phyloP scores from a whole-genome alignment of 2,888 invertebrate genomes.

The Synanthedon tipuliformis region DNA sequence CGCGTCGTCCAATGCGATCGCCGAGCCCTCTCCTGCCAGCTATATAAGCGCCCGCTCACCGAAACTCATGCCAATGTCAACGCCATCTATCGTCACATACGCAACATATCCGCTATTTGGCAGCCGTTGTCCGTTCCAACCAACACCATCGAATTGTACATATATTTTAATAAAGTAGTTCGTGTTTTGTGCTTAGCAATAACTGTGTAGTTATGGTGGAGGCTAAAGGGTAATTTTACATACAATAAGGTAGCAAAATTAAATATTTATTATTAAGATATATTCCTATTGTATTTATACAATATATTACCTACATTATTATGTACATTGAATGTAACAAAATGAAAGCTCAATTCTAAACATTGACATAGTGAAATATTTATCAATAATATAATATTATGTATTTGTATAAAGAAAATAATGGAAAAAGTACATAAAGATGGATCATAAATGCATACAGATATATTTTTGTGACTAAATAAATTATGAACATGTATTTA shows the following conservation, averaged over 20 bases:
- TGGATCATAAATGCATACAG: background rate
- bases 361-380: background rate
- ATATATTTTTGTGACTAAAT: background rate
- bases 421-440: background rate
- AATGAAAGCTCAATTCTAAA: conserved; percentile 52
- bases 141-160: conserved; percentile 7
- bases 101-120: conserved; percentile 29
- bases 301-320: background rate
- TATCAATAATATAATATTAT: background rate
- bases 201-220: conserved; percentile 2
- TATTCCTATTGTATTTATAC: background rate
- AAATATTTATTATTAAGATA: background rate
- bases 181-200: conserved; percentile 2
- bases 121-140: conserved; percentile 17
- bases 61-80: conserved; percentile 2
- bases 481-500: background rate
- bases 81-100: background rate
- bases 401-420: background rate
- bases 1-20: conserved; percentile 43
- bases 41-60: conserved; percentile 25
- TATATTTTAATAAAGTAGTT: background rate
- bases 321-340: conserved; percentile 11
- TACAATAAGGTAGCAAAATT: background rate
- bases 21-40: conserved; percentile 57
- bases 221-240: conserved; percentile 4